phyloP scores from a whole-genome alignment of 2,797 vertebrate genomes.

The Streptopelia turtur region DNA sequence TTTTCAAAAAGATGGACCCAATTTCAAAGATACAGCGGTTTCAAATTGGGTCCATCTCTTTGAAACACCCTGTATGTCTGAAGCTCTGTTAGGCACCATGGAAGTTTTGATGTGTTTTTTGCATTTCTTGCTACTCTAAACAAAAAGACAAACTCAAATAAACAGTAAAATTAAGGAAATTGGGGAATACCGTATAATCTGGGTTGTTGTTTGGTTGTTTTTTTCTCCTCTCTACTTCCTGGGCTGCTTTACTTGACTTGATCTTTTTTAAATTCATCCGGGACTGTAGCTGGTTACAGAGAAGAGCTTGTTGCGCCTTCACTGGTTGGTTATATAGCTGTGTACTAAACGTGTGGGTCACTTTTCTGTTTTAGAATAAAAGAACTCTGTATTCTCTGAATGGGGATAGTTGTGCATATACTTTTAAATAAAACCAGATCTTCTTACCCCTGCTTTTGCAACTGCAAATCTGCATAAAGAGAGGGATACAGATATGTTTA shows the following conservation, averaged over 20 bases:
- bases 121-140: not conserved
- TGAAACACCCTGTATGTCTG: not conserved
- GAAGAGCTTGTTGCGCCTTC: not conserved
- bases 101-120: not conserved
- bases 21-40: no score
- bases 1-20: no score
- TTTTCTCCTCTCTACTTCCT: accelerated
- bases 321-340: not conserved
- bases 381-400: not conserved
- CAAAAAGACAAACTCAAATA: not conserved
- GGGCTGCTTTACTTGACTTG: not conserved
- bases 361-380: not conserved
- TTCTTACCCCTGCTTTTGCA: not conserved
- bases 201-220: not conserved
- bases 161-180: not conserved
- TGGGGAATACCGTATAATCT: accelerated
- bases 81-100: not conserved
- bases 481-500: not conserved
- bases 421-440: slow-evolving; percentile 17
- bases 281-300: not conserved
- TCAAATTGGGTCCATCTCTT: no score
- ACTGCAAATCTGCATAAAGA: not conserved
- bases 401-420: not conserved
- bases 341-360: not conserved
- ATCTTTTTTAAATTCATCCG: not conserved